Conservation (phyloP, 2,113 vertebrate species). For the Callospermophilus lateralis region DNA sequence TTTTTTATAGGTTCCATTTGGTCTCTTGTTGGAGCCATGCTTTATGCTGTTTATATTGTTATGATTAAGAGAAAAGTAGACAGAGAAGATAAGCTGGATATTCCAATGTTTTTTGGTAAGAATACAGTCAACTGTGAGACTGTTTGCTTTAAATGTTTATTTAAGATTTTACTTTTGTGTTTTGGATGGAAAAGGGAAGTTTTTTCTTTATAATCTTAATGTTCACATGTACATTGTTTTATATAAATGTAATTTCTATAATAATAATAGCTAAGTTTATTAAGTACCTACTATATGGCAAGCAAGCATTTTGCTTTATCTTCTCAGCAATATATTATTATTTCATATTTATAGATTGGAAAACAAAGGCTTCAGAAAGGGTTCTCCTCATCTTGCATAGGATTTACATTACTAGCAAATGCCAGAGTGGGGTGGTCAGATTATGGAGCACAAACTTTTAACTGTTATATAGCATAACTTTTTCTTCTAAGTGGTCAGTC, state of each 20-base stretch:
- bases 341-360: slow-evolving; percentile 30
- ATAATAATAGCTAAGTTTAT: slow-evolving; percentile 3
- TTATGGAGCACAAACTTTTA: not conserved
- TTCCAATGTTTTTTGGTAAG: slow-evolving; percentile 99
- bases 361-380: not conserved
- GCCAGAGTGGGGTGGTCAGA: not conserved
- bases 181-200: not conserved
- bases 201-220: slow-evolving; percentile 24
- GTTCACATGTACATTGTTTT: not conserved
- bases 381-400: not conserved
- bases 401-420: not conserved
- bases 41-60: slow-evolving; percentile 97
- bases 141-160: slow-evolving; percentile 38
- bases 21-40: slow-evolving; percentile 95
- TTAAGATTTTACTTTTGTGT: not conserved
- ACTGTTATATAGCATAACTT: not conserved
- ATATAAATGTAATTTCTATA: slow-evolving; percentile 46
- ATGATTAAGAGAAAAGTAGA: slow-evolving; percentile 99
- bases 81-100: slow-evolving; percentile 97
- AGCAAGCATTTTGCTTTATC: not conserved
- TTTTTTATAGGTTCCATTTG: slow-evolving; percentile 93
- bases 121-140: slow-evolving; percentile 38
- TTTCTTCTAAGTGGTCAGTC: not conserved
- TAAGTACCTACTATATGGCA: not conserved
- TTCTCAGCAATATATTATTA: slow-evolving; percentile 18